Percentiles rank a stretch among this genome's conserved stretches.
phyloP scores from a whole-genome alignment of 2,888 invertebrate genomes.

The Zeuzera pyrina region DNA sequence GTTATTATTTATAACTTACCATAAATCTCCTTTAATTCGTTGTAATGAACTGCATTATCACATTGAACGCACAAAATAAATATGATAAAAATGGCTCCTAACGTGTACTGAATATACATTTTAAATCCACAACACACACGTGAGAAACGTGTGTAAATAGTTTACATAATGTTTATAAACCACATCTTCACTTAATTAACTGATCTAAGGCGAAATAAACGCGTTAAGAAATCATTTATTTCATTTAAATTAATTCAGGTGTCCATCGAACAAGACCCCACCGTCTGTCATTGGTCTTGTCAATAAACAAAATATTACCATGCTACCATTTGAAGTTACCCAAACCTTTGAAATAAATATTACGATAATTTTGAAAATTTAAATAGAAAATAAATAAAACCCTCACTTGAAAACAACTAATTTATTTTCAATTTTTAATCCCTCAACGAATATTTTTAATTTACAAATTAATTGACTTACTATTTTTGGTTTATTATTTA shows the following conservation, averaged over 20 bases:
- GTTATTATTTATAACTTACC: slow-evolving; percentile 53
- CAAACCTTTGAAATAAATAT: neutral
- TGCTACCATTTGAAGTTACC: slow-evolving; percentile 1
- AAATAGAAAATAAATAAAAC: slow-evolving; percentile 28
- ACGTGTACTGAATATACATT: slow-evolving; percentile 63
- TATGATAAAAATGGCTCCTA: slow-evolving; percentile 73
- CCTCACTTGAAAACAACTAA: slow-evolving; percentile 75
- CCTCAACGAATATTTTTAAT: slow-evolving; percentile 63
- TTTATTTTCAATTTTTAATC: slow-evolving; percentile 79
- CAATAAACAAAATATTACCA: slow-evolving; percentile 69
- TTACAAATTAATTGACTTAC: slow-evolving; percentile 75
- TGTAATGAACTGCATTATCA: slow-evolving; percentile 66
- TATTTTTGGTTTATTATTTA: slow-evolving; percentile 60
- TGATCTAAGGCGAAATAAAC: slow-evolving; percentile 45
- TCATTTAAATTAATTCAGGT: slow-evolving; percentile 46
- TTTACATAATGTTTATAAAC: slow-evolving; percentile 50
- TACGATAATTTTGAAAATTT: neutral
- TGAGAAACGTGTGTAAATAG: slow-evolving; percentile 40
- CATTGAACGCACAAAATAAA: slow-evolving; percentile 72
- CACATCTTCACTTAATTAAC: slow-evolving; percentile 57
- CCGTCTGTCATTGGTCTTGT: slow-evolving; percentile 68
- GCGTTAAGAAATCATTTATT: slow-evolving; percentile 46
- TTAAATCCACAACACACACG: slow-evolving; percentile 49
- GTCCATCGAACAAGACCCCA: slow-evolving; percentile 58
- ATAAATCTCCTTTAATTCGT: slow-evolving; percentile 64